Conservation (phyloP, 2,797 vertebrate genomes). For the Melopsittacus undulatus region DNA sequence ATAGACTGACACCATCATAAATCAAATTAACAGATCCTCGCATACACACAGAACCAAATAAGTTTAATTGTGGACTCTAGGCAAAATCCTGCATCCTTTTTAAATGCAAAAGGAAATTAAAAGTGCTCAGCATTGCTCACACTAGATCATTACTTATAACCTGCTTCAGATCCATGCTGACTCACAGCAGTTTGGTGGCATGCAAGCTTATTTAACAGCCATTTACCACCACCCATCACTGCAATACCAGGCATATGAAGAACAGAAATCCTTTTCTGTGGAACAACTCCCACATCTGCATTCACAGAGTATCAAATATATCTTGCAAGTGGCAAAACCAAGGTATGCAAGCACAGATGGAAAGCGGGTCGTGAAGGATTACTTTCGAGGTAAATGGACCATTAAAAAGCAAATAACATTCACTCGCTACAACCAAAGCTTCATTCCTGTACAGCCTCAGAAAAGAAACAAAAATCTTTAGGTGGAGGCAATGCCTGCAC, state of each 20-base stretch:
- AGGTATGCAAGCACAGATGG: constrained; percentile 54
- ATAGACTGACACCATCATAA: constrained; percentile 12
- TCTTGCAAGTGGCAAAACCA: constrained; percentile 27
- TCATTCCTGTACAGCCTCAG: neutral
- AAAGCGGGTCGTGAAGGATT: constrained; percentile 13
- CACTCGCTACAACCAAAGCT: neutral
- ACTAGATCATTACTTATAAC: neutral
- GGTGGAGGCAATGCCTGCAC: neutral
- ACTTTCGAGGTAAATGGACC: constrained; percentile 39
- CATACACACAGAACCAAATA: neutral
- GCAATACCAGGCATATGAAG: neutral
- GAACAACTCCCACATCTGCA: constrained; percentile 46
- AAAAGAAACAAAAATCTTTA: constrained; percentile 18
- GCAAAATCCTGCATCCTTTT: constrained; percentile 31
- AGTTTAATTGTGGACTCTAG: constrained; percentile 29
- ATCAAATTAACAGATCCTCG: constrained; percentile 12
- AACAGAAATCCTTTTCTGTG: constrained; percentile 18
- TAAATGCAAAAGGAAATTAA: constrained; percentile 41
- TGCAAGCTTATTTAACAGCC: constrained; percentile 1
- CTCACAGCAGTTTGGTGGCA: constrained; percentile 21
- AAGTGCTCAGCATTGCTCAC: constrained; percentile 15
- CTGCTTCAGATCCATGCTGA: constrained; percentile 34
- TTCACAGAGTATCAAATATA: constrained; percentile 53
- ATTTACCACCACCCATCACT: constrained; percentile 9
- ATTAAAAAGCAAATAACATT: constrained; percentile 52